Conservation (phyloP, 2,888 invertebrate species). For the Aspidapion aeneum region DNA sequence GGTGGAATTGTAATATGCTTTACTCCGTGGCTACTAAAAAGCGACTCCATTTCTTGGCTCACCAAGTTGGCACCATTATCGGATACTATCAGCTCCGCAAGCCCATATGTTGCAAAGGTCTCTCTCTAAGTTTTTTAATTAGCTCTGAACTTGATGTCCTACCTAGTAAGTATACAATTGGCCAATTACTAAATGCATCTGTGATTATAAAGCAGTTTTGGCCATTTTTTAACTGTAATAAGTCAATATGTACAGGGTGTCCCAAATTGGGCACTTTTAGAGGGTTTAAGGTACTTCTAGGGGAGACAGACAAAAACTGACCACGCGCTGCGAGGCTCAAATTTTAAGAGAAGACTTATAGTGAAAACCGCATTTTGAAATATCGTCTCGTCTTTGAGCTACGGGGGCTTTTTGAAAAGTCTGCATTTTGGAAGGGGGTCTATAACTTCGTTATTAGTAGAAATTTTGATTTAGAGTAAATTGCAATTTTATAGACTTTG, state of each 20-base stretch:
- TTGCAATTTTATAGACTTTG: no score
- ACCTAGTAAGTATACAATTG: background rate
- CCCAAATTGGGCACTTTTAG: no score
- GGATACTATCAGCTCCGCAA: background rate
- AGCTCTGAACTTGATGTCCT: background rate
- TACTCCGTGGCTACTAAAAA: constrained; percentile 15
- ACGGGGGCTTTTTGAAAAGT: no score
- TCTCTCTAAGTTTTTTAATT: background rate
- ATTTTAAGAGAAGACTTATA: no score
- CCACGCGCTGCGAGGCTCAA: no score
- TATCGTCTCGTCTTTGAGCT: no score
- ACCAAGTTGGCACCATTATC: background rate
- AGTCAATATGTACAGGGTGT: background rate
- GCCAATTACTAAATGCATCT: background rate
- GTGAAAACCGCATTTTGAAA: no score
- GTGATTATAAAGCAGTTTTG: background rate
- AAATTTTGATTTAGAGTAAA: no score
- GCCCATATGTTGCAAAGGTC: background rate
- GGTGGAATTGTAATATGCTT: constrained; percentile 18
- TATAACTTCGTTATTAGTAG: no score
- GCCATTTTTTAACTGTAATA: background rate
- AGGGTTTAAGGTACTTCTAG: no score
- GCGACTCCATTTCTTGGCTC: background rate
- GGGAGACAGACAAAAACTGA: no score
- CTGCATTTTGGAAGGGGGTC: no score